phyloP scores from a whole-genome alignment of 2,113 vertebrate species.

The Myotis brandtii region DNA sequence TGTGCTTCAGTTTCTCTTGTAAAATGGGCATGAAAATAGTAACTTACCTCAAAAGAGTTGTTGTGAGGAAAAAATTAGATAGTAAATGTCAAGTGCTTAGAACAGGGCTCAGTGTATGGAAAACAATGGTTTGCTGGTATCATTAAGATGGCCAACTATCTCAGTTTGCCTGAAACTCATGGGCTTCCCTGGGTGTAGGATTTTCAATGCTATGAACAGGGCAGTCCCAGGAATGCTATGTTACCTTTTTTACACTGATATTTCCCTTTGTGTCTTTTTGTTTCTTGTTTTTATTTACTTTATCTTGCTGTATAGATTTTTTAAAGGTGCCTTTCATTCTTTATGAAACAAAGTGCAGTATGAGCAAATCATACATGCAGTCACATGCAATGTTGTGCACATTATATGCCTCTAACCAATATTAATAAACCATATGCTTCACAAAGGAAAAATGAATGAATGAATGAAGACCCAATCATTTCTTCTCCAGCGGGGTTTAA shows the following conservation, averaged over 20 bases:
- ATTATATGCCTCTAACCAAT: constrained; percentile 31
- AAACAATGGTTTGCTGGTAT: background rate
- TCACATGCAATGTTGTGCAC: background rate
- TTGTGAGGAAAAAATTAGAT: background rate
- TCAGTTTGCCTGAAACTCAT: background rate
- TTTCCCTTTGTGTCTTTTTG: constrained; percentile 24
- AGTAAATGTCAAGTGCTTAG: background rate
- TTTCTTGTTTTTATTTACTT: constrained; percentile 59
- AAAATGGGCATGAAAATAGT: background rate
- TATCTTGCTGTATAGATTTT: background rate
- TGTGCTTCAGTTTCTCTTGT: background rate
- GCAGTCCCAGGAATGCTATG: background rate
- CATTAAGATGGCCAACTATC: background rate
- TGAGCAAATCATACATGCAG: constrained; percentile 46
- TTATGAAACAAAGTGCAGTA: background rate
- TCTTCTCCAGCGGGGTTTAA: constrained; percentile 34
- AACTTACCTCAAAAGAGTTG: background rate
- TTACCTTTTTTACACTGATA: background rate
- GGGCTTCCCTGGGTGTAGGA: background rate
- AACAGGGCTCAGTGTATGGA: background rate
- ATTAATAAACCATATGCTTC: constrained; percentile 32
- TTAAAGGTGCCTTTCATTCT: constrained; percentile 31
- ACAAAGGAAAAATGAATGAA: constrained; percentile 20
- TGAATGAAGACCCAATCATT: background rate
- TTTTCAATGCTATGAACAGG: background rate